These are phyloP conservation scores for Acromyrmex heyeri DNA, from an alignment of 1,140 invertebrate genomes.

Conservation along the genomic window DNA sequence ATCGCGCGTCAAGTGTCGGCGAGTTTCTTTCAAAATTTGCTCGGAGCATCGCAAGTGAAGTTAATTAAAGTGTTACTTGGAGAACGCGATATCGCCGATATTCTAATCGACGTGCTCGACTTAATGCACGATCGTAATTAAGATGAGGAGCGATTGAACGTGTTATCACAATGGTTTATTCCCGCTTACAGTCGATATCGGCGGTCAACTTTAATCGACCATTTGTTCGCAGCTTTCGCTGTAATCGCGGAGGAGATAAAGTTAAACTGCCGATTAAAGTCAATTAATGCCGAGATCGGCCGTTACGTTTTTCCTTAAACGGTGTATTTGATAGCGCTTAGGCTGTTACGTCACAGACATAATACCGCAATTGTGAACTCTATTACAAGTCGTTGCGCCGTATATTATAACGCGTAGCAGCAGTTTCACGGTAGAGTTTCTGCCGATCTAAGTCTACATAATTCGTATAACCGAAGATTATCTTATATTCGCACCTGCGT, in stretches of 20 bases:
- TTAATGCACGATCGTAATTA: slow-evolving; percentile 51
- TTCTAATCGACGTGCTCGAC: slow-evolving; percentile 44
- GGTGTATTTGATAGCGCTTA: not conserved
- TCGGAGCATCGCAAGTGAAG: slow-evolving; percentile 50
- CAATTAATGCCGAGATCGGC: slow-evolving; percentile 26
- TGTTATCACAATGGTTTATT: slow-evolving; percentile 59
- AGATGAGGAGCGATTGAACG: slow-evolving; percentile 45
- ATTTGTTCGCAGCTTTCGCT: not conserved
- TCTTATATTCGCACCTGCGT: slow-evolving; percentile 66
- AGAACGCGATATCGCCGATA: slow-evolving; percentile 36
- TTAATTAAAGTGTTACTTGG: not conserved
- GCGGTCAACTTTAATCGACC: slow-evolving; percentile 16
- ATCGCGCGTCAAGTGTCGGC: slow-evolving; percentile 46
- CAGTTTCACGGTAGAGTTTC: slow-evolving; percentile 57
- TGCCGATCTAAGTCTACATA: slow-evolving; percentile 73
- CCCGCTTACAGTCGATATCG: slow-evolving; percentile 27
- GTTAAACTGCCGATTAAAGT: slow-evolving; percentile 29
- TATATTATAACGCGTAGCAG: slow-evolving; percentile 35
- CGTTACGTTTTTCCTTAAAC: slow-evolving; percentile 4
- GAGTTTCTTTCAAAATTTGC: slow-evolving; percentile 42
- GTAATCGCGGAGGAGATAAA: not conserved
- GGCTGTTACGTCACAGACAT: slow-evolving; percentile 15
- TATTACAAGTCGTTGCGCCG: slow-evolving; percentile 44
- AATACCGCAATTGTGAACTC: slow-evolving; percentile 24
- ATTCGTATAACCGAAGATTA: slow-evolving; percentile 59